Base-by-base conservation (phyloP, 2,797 vertebrate species). In the Peromyscus melanophrys region DNA sequence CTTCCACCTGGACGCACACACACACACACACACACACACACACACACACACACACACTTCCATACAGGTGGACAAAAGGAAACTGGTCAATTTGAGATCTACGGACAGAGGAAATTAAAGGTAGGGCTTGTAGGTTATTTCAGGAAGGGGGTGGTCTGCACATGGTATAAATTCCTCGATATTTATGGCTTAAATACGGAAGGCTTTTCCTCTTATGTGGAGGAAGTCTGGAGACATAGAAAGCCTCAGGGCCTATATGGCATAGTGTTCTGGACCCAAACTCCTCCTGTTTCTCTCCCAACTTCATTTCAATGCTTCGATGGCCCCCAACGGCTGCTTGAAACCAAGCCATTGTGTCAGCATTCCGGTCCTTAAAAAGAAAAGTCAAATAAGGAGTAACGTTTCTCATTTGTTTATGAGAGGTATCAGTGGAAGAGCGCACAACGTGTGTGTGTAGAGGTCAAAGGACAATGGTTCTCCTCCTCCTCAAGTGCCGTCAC, bases 141-240 rank as follows among this genome's bases (percentile, higher is more conserved):
- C 43, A 84, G 34, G 57, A 78, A 67, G 59, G 81, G 16, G 17
- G 52, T 57, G 83, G 12, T 85, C 57, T 29, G 6, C 1, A 16
- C 67, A 7, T 43, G 49, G 82, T 27, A 95, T 34, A 84, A 86
- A 92, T 90, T n/a, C 34, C 34, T 90, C 81, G 40, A 67, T 63
- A 77, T 84, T 61, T 84, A 55, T 6, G 46, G 4, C 14, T 82
- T 71, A 71, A 71, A 8, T 4, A 4, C 21, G 31, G 75, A 59
- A 89, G 57, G 76, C 25, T 89, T 86, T 93, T 92, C 34, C 13
- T 76, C 11, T 80, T 13, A 2, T 37, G 12, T 65, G 25, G 89
- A 89, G 63, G 27, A 78, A 87, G 67, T 55, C 27, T 78, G 27
- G 25, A 87, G 43, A 84, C 43, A 52, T 6, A 81, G 49, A 16